phyloP scores from a whole-genome alignment of 2,797 vertebrate genomes.

The Acipenser transmontanus region DNA sequence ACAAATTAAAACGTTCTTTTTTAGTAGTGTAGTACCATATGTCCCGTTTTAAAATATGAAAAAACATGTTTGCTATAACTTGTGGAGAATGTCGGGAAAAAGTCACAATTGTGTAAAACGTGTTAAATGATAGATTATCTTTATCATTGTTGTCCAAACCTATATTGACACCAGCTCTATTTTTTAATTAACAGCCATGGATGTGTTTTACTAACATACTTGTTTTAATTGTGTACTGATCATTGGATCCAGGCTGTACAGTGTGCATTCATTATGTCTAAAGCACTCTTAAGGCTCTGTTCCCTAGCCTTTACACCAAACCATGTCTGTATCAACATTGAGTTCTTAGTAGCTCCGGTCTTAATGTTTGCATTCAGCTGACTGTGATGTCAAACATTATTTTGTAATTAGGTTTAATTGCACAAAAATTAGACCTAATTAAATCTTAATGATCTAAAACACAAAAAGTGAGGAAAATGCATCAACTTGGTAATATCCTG shows the following conservation, averaged over 20 bases:
- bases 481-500: conserved; percentile 1
- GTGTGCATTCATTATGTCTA: conserved; percentile 7
- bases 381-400: conserved; percentile 68
- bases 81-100: too few relatives aligned
- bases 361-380: conserved; percentile 50
- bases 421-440: conserved; percentile 74
- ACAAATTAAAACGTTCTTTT: too few relatives aligned
- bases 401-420: conserved; percentile 74
- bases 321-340: too few relatives aligned
- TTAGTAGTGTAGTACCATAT: too few relatives aligned
- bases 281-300: conserved; percentile 2
- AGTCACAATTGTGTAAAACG: too few relatives aligned
- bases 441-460: conserved; percentile 67
- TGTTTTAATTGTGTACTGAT: conserved; percentile 1
- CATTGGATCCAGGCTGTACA: conserved; percentile 1
- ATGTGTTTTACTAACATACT: conserved; percentile 5
- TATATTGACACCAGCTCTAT: too few relatives aligned
- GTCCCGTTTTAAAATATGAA: too few relatives aligned
- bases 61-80: too few relatives aligned
- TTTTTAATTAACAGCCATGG: too few relatives aligned
- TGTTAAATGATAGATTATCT: too few relatives aligned
- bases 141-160: too few relatives aligned
- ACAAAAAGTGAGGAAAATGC: conserved; percentile 28
- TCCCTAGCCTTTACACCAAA: not conserved
- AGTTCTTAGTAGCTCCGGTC: conserved; percentile 35